A percentile compares a stretch with the other conserved stretches of the same genome.
Conservation (phyloP, 1,140 invertebrate species). For the Drosophila tsacasi region DNA sequence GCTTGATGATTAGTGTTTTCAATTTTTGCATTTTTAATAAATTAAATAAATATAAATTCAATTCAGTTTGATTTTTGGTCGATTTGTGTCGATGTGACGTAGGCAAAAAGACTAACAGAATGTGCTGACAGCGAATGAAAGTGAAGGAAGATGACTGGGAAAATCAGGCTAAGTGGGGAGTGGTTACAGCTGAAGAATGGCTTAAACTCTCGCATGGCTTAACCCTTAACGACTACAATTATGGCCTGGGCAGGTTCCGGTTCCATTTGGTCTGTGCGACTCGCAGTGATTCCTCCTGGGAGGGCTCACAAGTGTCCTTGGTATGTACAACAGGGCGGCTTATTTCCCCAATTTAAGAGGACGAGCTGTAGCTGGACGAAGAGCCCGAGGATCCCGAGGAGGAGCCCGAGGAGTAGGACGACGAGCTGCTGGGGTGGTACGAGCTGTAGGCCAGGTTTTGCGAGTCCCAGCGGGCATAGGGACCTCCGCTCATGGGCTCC, state of each 20-base stretch:
- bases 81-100: conserved; percentile 47
- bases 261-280: conserved; percentile 77
- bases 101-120: conserved; percentile 33
- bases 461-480: conserved; percentile 90
- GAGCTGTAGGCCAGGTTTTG: conserved; percentile 92
- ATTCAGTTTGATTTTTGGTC: conserved; percentile 75
- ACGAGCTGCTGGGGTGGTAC: conserved; percentile 89
- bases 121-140: conserved; percentile 21
- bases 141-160: conserved; percentile 21
- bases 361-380: conserved; percentile 74
- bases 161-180: conserved; percentile 24
- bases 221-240: conserved; percentile 65
- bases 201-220: conserved; percentile 66
- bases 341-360: conserved; percentile 61
- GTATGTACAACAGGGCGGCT: conserved; percentile 65
- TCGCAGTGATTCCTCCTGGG: conserved; percentile 42
- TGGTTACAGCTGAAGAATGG: conserved; percentile 63
- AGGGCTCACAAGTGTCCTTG: conserved; percentile 51
- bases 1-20: conserved; percentile 17
- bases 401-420: conserved; percentile 86
- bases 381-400: conserved; percentile 74
- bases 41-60: conserved; percentile 81
- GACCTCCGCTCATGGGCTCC: conserved; percentile 89
- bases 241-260: conserved; percentile 77
- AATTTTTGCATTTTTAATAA: conserved; percentile 82